These are phyloP conservation scores for Amitus sp. DNA, from an alignment of 2,888 invertebrate genomes.

Conservation along the genomic window DNA sequence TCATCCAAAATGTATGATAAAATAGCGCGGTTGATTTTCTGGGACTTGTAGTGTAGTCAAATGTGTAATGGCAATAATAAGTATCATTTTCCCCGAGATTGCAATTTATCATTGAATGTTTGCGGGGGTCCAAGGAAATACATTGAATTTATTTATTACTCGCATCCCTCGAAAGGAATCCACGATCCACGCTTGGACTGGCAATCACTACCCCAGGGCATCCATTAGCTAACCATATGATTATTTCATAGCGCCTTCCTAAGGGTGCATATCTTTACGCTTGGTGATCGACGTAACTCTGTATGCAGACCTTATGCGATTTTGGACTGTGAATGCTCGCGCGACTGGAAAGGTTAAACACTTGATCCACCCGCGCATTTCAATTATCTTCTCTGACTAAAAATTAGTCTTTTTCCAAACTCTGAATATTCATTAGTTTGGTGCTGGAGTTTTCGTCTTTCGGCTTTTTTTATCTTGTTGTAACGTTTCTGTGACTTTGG, in stretches of 20 bases:
- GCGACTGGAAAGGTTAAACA: constrained; percentile 30
- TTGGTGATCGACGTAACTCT: constrained; percentile 28
- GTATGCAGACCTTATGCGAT: constrained; percentile 34
- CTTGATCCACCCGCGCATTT: not conserved
- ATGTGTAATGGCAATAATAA: too few species aligned
- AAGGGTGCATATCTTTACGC: constrained; percentile 47
- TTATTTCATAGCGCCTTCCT: constrained; percentile 62
- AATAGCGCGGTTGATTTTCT: too few species aligned
- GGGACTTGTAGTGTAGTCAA: too few species aligned
- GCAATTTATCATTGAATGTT: constrained; percentile 65
- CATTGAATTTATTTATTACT: constrained; percentile 65
- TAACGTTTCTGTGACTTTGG: too few species aligned
- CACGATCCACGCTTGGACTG: constrained; percentile 51
- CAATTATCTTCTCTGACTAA: too few species aligned
- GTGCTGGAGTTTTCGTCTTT: too few species aligned
- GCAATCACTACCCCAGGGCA: constrained; percentile 56
- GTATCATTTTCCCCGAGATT: constrained; percentile 49
- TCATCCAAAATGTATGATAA: too few species aligned
- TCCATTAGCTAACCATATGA: constrained; percentile 66
- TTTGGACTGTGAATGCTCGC: constrained; percentile 27
- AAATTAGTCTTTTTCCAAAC: too few species aligned
- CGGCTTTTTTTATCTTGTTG: too few species aligned
- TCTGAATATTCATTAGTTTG: too few species aligned
- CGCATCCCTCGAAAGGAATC: constrained; percentile 44
- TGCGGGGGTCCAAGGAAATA: constrained; percentile 58